A percentile compares a stretch with the other conserved stretches of the same genome.
Evolutionary conservation across 2,797 vertebrate species (phyloP).

Genomic region (Hapalemur alaotrensis): DNA sequence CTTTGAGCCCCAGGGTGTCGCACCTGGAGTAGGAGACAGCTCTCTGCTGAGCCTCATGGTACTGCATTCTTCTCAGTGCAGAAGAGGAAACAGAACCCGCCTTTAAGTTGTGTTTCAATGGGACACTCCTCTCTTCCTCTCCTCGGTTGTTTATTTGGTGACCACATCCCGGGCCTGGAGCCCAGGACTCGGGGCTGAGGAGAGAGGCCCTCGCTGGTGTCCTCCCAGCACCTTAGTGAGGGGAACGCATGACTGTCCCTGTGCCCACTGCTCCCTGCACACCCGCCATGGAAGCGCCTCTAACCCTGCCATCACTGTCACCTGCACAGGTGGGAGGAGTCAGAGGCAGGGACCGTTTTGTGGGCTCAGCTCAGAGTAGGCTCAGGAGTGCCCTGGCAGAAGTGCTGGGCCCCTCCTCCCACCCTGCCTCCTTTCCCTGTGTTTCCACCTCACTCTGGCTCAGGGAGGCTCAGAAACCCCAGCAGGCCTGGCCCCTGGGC

Average conservation of each 20-base stretch:
- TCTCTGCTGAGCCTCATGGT: background rate
- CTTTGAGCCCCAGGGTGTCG: rapidly evolving
- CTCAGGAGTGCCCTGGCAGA: background rate
- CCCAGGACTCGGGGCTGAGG: background rate
- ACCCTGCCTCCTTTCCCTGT: background rate
- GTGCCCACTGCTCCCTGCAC: no score
- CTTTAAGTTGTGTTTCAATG: background rate
- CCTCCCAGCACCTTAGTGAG: background rate
- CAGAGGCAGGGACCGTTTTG: background rate
- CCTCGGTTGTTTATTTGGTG: background rate
- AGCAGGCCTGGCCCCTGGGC: background rate
- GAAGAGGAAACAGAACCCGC: background rate
- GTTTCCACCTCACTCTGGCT: background rate
- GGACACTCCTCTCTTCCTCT: background rate
- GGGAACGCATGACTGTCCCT: background rate
- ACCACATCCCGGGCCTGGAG: rapidly evolving
- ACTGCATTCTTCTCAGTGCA: background rate
- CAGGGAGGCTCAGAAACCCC: rapidly evolving
- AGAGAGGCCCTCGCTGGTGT: rapidly evolving
- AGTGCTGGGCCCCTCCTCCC: background rate
- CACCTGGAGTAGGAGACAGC: background rate
- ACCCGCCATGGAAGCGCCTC: background rate
- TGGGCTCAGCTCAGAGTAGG: background rate
- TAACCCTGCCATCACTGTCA: background rate
- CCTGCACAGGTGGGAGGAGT: background rate